Evolutionary conservation across 2,888 invertebrate species (phyloP).

Genomic region (Ecliptopera silaceata): DNA sequence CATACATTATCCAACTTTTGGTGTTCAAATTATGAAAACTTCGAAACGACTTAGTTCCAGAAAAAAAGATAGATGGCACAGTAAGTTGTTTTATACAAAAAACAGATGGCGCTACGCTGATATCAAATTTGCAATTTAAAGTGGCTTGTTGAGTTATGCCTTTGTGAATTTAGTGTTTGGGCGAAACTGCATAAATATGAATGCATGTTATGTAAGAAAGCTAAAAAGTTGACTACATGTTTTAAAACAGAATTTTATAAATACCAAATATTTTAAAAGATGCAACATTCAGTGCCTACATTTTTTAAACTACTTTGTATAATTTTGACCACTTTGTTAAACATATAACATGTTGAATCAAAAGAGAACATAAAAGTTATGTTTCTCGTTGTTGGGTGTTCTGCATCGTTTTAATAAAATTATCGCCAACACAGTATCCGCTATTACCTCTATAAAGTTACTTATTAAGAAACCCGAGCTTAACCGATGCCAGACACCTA

Average conservation of each 20-base stretch:
- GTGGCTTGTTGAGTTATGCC: conserved; percentile 16
- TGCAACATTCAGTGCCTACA: too few species aligned
- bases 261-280: too few species aligned
- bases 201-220: background rate
- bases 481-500: too few species aligned
- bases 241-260: too few species aligned
- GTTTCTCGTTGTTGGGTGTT: background rate
- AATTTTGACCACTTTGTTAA: too few species aligned
- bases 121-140: conserved; percentile 21
- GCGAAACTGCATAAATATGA: conserved; percentile 15
- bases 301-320: too few species aligned
- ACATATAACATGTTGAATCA: too few species aligned
- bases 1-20: conserved; percentile 22
- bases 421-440: conserved; percentile 30
- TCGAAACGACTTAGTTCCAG: conserved; percentile 17
- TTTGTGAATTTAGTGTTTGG: conserved; percentile 25
- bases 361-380: too few species aligned
- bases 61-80: conserved; percentile 26
- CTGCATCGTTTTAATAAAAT: conserved; percentile 32
- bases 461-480: conserved; percentile 49
- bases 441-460: conserved; percentile 42
- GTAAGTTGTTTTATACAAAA: background rate
- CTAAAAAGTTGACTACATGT: too few species aligned
- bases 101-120: conserved; percentile 30
- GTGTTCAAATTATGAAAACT: conserved; percentile 27